Percentiles rank a stretch among this genome's conserved stretches.
Evolutionary conservation across 2,113 vertebrate genomes (phyloP).

Genomic region (Typhlomys cinereus): DNA sequence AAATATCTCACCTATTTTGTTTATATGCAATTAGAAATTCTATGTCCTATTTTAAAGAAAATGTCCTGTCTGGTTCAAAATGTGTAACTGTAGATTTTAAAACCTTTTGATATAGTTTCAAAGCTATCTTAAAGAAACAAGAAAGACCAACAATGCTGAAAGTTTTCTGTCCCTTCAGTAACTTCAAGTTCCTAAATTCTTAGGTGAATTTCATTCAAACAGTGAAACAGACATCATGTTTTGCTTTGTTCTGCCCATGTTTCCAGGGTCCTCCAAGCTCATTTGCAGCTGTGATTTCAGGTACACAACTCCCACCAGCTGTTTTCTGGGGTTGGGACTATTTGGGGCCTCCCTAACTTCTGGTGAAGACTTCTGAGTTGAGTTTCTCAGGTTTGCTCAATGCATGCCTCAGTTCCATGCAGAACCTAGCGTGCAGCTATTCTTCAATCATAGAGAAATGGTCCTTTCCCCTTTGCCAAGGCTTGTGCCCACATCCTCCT

Average conservation of each 20-base stretch:
- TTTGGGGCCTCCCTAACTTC: background rate
- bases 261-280: background rate
- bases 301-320: too few relatives aligned
- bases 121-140: background rate
- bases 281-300: background rate
- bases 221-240: rapidly evolving
- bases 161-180: background rate
- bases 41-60: background rate
- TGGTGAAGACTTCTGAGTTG: background rate
- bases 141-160: background rate
- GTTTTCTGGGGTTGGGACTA: rapidly evolving
- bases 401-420: background rate
- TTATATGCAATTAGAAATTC: background rate
- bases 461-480: background rate
- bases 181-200: background rate
- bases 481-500: rapidly evolving
- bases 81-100: background rate
- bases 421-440: background rate
- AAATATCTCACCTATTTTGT: background rate
- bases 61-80: background rate
- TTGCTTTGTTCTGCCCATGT: background rate
- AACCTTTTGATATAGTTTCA: background rate
- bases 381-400: background rate
- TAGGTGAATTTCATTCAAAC: too few relatives aligned
- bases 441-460: background rate